Percentiles rank a stretch among this genome's conserved stretches.
Evolutionary conservation across 2,888 invertebrate genomes (phyloP).

Genomic region (Tuta absoluta): DNA sequence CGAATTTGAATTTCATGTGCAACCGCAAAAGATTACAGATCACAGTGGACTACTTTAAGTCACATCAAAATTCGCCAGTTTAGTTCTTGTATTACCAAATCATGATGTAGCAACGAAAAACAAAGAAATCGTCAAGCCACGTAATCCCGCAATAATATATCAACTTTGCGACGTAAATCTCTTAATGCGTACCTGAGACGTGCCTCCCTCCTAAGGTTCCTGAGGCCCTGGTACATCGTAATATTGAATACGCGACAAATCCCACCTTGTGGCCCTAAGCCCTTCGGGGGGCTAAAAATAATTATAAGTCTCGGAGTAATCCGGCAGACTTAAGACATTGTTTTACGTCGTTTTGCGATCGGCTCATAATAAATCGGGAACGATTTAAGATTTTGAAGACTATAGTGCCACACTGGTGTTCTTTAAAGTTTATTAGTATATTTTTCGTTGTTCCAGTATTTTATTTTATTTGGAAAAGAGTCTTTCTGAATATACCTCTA

Average conservation of each 20-base stretch:
- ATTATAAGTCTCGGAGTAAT: slow-evolving; percentile 57
- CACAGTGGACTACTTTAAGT: not conserved
- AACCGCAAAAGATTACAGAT: not conserved
- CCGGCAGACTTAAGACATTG: slow-evolving; percentile 53
- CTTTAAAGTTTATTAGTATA: no score
- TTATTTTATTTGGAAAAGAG: no score
- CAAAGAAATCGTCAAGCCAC: slow-evolving; percentile 18
- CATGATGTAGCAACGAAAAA: slow-evolving; percentile 6
- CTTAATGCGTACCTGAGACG: slow-evolving; percentile 62
- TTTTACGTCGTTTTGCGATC: slow-evolving; percentile 43
- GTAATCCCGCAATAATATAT: slow-evolving; percentile 23
- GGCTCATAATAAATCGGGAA: slow-evolving; percentile 16
- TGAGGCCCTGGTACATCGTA: slow-evolving; percentile 48
- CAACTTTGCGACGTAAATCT: slow-evolving; percentile 51
- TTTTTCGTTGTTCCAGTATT: no score
- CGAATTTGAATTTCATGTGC: slow-evolving; percentile 25
- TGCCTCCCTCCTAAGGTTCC: slow-evolving; percentile 36
- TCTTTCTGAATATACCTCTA: no score
- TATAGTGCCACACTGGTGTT: no score
- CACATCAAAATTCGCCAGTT: not conserved
- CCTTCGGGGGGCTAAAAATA: slow-evolving; percentile 67
- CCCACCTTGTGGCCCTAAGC: slow-evolving; percentile 73
- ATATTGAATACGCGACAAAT: slow-evolving; percentile 78
- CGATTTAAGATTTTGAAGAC: not conserved
- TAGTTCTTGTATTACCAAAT: not conserved